Conservation (phyloP, 2,113 vertebrate genomes). For the Mormyrus lacerda region DNA sequence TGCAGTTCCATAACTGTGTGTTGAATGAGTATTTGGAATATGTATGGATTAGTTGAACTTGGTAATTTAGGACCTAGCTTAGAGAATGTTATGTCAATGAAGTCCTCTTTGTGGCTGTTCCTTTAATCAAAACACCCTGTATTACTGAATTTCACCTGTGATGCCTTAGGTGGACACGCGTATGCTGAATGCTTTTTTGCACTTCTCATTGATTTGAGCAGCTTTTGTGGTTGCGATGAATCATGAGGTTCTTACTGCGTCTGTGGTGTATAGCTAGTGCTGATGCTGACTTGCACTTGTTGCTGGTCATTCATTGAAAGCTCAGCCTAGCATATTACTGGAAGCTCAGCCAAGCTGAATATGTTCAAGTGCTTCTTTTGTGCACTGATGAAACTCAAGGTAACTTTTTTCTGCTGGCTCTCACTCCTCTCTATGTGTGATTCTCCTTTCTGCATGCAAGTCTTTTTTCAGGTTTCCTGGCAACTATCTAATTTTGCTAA, state of each 20-base stretch:
- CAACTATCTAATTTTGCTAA: neutral
- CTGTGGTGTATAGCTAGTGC: neutral
- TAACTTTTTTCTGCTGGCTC: neutral
- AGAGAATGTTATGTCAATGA: neutral
- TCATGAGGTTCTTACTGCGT: neutral
- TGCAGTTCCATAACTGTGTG: neutral
- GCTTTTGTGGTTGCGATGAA: no score
- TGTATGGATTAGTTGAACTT: neutral
- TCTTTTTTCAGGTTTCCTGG: neutral
- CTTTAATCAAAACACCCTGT: neutral
- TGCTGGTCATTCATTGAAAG: neutral
- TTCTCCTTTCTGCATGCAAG: neutral
- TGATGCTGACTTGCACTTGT: neutral
- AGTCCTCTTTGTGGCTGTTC: neutral
- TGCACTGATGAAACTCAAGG: neutral
- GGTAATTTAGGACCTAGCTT: neutral
- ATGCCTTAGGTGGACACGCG: neutral
- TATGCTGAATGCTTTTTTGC: neutral
- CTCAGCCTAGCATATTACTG: neutral
- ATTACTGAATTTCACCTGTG: neutral
- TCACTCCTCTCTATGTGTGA: neutral
- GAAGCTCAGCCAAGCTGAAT: neutral
- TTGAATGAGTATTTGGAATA: neutral
- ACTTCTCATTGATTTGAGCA: neutral
- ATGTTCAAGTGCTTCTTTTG: neutral